Evolutionary conservation across 2,113 vertebrate genomes (phyloP).

Genomic region (Istiophorus platypterus): DNA sequence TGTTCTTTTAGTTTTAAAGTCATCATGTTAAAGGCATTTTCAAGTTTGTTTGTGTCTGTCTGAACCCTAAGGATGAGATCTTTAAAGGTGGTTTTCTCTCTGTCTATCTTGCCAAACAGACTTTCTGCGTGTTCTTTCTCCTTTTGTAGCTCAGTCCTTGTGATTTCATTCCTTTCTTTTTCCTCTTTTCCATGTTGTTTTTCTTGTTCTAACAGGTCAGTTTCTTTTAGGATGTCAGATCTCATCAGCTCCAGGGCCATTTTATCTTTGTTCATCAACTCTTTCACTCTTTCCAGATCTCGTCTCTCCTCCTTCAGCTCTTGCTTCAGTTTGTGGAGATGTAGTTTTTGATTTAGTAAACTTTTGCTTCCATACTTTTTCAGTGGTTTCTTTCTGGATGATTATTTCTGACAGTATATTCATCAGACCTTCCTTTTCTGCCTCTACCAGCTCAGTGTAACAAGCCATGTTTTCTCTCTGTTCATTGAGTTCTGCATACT

Average conservation of each 20-base stretch:
- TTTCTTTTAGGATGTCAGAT: not conserved
- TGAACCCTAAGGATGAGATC: not conserved
- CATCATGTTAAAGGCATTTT: not conserved
- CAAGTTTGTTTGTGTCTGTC: not conserved
- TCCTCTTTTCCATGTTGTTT: not conserved
- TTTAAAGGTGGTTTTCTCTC: not conserved
- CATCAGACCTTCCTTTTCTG: too few species aligned
- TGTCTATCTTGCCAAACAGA: not conserved
- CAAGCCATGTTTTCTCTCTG: not conserved
- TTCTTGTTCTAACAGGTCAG: not conserved
- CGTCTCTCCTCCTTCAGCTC: too few species aligned
- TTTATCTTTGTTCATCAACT: not conserved
- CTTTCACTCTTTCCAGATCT: too few species aligned
- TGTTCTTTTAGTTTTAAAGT: not conserved
- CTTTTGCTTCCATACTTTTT: too few species aligned
- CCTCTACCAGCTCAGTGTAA: too few species aligned
- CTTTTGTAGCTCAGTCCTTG: not conserved
- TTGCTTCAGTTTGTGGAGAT: too few species aligned
- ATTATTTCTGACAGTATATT: too few species aligned
- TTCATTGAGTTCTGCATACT: not conserved
- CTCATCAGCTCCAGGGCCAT: not conserved
- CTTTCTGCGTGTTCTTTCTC: not conserved
- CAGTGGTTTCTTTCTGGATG: too few species aligned
- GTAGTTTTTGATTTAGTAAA: too few species aligned
- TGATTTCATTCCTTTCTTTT: not conserved